Base-by-base conservation (phyloP, 1,140 invertebrate species). In the Eueides isabella region DNA sequence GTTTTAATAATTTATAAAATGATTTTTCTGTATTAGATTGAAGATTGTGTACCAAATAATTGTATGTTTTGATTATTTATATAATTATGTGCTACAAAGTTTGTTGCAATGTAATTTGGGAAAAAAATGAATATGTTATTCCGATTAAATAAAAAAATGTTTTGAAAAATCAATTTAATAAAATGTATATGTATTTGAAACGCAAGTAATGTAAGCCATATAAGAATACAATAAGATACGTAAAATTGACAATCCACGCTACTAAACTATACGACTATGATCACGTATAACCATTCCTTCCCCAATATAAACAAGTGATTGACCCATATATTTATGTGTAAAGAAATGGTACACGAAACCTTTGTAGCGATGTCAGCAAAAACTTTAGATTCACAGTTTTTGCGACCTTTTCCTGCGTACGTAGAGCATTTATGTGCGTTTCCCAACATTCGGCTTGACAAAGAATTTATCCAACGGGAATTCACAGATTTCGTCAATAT, bases 241-340 rank as follows among this genome's bases (percentile, higher is more conserved):
- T 67, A 44, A 67, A 67, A 44, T 67, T 29, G 38, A 67, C 29
- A 23, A 11, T 23, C 23, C 33, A 44, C 44, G 19, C 65, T 19
- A 66, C 5, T 16, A 41, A 23, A 55, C 19, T 33, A 44, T 67
- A 26, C 5, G 28, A 63, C 14, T 33, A 33, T 41, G 23, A 61
- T 44, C 28, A 30, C 31, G 41, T 67, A 75, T 66, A 66, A 73
- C 61, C 44, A 26, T 67, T 67, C 64, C 61, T 66, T 55, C 29
- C 67, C 65, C 75, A 68, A 72, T 75, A 82, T 81, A 81, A 82
- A 79, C 76, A 84, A 84, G 83, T 75, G 78, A 85, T 81, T 80
- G 78, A 85, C 83, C 81, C 76, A 83, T 30, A 85, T 80, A 75
- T 74, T 72, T 67, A 31, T 72, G 44, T 61, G 16, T 74, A 68